Evolutionary conservation across 2,888 invertebrate species (phyloP), one percentile per base, ranked within the genome.

Genomic region (Ditula angustiorana): DNA sequence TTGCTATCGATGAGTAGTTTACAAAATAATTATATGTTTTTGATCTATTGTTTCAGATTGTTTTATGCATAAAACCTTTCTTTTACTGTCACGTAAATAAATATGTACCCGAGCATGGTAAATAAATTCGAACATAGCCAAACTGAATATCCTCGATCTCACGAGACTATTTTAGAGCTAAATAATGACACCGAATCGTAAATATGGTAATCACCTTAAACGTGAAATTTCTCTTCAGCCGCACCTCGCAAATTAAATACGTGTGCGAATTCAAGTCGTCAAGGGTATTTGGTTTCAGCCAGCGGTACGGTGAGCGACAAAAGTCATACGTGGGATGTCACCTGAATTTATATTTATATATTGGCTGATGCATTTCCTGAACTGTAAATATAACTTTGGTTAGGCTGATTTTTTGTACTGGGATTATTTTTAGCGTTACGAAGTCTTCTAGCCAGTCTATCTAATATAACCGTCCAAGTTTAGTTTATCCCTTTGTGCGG

Each of bases 151-250:
- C 19, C 41, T 2, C 41, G 19, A 41, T 41, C 19, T 41, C 41
- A 41, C 41, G 19, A 19, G 19, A 24, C 24, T 46, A 46, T 46
- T 46, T 46, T 46, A 46, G n/a, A 46, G 21, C 23, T 21, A 46
- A 13, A 46, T 11, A 23, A 46, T 46, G 46, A 46, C 21, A 21
- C 33, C 19, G 7, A 30, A 1, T 52, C 52, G 33, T 30, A 52
- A 53, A 53, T 35, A 53, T 53, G 53, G 23, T 35, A 53, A 53
- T 53, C 23, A 35, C 35, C 23, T 53, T 53, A 23, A 53, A 7
- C 35, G 23, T 53, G 52, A 28, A 52, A 56, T 56, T 41, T 56
- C 26, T 26, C 37, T 13, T 10, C 28, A 16, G 41, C 28, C 28
- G 19, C 19, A 7, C 41, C 26, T 37, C 5, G 1, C 28, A 44